Evolutionary conservation across 2,113 vertebrate species (phyloP).

Genomic region (Rhinolophus ferrumequinum): DNA sequence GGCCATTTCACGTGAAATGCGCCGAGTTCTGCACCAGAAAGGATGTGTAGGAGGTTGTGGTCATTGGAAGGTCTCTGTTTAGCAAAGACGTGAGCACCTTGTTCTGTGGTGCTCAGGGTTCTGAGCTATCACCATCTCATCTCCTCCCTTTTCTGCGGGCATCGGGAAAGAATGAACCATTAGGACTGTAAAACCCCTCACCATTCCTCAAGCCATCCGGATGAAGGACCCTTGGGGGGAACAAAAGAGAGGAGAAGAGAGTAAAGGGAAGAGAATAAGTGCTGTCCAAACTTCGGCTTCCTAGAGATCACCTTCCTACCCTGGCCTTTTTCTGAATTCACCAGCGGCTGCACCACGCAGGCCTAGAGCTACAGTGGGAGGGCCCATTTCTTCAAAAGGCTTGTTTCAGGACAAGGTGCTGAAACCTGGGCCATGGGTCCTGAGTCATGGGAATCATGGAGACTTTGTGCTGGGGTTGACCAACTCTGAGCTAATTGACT

Average conservation of each 20-base stretch:
- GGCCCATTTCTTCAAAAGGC: not conserved
- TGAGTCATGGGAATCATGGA: not conserved
- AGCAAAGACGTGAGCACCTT: not conserved
- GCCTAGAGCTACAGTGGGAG: no score
- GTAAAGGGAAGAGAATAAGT: not conserved
- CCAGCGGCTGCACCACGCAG: not conserved
- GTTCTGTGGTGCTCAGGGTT: not conserved
- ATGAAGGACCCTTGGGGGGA: not conserved
- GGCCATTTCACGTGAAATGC: not conserved
- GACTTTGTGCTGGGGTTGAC: not conserved
- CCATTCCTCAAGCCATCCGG: not conserved
- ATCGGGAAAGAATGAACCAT: not conserved
- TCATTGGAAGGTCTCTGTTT: not conserved
- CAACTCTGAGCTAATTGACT: not conserved
- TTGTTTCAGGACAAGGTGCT: not conserved
- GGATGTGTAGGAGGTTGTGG: not conserved
- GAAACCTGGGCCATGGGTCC: not conserved
- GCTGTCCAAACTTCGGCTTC: not conserved
- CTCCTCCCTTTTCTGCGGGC: not conserved
- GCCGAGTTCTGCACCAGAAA: constrained; percentile 16
- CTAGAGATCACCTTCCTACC: not conserved
- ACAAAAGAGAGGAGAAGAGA: not conserved
- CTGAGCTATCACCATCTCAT: no score
- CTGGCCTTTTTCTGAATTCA: not conserved
- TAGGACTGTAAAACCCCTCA: not conserved